Evolutionary conservation across 2,113 vertebrate species (phyloP).

Genomic region (Vombatus ursinus): DNA sequence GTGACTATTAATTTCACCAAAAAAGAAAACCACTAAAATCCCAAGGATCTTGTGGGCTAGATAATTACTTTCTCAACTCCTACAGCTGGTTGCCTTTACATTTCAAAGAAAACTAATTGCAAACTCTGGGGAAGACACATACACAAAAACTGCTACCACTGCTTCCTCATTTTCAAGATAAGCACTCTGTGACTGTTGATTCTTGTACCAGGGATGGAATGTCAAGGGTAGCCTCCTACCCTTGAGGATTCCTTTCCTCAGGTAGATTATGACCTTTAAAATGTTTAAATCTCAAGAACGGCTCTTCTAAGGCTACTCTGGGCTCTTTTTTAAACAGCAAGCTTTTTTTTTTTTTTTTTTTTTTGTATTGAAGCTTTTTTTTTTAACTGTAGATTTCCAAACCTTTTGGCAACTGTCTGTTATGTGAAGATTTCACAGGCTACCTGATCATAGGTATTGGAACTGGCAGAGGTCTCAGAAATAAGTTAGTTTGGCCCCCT

Average conservation of each 20-base stretch:
- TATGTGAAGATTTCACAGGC: background rate
- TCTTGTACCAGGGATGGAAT: background rate
- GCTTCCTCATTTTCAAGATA: background rate
- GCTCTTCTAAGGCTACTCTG: background rate
- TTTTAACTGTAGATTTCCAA: background rate
- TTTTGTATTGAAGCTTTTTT: no score
- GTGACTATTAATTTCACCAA: background rate
- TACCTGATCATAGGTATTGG: background rate
- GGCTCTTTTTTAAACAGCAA: background rate
- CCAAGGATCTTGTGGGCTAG: background rate
- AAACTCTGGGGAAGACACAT: background rate
- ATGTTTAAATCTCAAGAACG: background rate
- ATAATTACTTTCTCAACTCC: conserved; percentile 9
- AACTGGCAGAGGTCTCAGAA: background rate
- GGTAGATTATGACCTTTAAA: background rate
- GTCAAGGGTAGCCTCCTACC: background rate
- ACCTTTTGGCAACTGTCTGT: background rate
- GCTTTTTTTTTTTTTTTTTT: background rate
- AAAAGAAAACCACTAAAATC: conserved; percentile 6
- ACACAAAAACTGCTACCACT: background rate
- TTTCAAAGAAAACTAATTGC: conserved; percentile 9
- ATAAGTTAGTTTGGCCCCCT: background rate
- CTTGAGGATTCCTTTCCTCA: background rate
- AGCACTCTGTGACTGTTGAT: background rate
- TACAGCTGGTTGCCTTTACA: background rate